Evolutionary conservation across 2,888 invertebrate genomes (phyloP).

Genomic region (Melanophora roralis): DNA sequence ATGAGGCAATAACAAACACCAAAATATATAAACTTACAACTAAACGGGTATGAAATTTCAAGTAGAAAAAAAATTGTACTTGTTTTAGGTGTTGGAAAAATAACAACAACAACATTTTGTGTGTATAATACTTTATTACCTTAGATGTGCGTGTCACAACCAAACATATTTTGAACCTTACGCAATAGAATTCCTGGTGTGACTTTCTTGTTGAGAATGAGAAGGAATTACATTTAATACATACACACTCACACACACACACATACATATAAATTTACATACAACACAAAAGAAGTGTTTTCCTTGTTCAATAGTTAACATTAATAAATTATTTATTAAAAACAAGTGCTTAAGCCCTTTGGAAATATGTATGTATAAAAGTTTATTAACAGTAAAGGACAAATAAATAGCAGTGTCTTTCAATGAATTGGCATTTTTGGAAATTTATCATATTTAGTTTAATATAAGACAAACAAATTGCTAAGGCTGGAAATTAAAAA

Average conservation of each 20-base stretch:
- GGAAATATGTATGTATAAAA: too few relatives aligned
- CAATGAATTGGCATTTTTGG: not conserved
- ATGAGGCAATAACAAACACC: not conserved
- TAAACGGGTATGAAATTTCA: not conserved
- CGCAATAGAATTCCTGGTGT: conserved; percentile 68
- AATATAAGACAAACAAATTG: too few relatives aligned
- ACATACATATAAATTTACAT: too few relatives aligned
- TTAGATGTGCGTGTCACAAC: not conserved
- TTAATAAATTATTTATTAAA: not conserved
- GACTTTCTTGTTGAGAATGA: conserved; percentile 40
- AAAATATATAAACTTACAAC: not conserved
- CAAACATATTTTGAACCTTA: conserved; percentile 64
- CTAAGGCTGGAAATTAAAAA: too few relatives aligned
- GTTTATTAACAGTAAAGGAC: not conserved
- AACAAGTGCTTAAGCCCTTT: not conserved
- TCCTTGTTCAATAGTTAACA: not conserved
- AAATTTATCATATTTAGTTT: too few relatives aligned
- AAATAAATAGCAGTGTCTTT: not conserved
- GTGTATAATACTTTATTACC: not conserved
- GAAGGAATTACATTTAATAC: too few relatives aligned
- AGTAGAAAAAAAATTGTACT: not conserved
- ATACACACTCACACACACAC: too few relatives aligned
- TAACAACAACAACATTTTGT: not conserved
- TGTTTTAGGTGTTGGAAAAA: not conserved
- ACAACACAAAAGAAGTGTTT: too few relatives aligned